Evolutionary conservation across 2,113 vertebrate species (phyloP).

Genomic region (Oreochromis tanganicae): DNA sequence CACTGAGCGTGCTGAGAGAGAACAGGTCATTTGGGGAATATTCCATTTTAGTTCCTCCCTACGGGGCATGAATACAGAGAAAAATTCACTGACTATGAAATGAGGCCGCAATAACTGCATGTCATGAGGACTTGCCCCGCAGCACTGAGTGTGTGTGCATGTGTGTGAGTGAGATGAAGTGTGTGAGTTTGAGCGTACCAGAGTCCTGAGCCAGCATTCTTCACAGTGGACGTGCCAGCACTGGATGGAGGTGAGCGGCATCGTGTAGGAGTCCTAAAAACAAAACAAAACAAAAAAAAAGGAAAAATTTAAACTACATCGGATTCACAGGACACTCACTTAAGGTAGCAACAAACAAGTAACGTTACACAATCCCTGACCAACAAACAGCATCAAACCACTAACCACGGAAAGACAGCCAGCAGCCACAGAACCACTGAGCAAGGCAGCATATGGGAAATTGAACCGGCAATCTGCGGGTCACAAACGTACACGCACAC

Average conservation of each 20-base stretch:
- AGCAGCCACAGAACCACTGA: conserved; percentile 56
- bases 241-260: conserved; percentile 98
- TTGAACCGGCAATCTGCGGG: conserved; percentile 39
- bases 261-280: conserved; percentile 91
- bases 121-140: conserved; percentile 15
- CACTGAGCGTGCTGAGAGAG: neutral
- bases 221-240: conserved; percentile 99
- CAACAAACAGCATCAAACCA: conserved; percentile 27
- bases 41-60: conserved; percentile 48
- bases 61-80: conserved; percentile 21
- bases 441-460: conserved; percentile 49
- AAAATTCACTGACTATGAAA: conserved; percentile 48
- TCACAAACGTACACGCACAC: conserved; percentile 6
- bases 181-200: conserved; percentile 77
- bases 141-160: neutral
- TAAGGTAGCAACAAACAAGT: neutral
- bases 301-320: neutral
- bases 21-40: conserved; percentile 49
- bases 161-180: neutral
- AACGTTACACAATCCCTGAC: conserved; percentile 22
- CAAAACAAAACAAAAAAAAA: no score
- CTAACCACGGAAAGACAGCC: conserved; percentile 52
- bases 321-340: neutral
- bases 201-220: conserved; percentile 99
- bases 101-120: conserved; percentile 37